Evolutionary conservation across 2,113 vertebrate genomes (phyloP).

Genomic region (Rhabdomys dilectus): DNA sequence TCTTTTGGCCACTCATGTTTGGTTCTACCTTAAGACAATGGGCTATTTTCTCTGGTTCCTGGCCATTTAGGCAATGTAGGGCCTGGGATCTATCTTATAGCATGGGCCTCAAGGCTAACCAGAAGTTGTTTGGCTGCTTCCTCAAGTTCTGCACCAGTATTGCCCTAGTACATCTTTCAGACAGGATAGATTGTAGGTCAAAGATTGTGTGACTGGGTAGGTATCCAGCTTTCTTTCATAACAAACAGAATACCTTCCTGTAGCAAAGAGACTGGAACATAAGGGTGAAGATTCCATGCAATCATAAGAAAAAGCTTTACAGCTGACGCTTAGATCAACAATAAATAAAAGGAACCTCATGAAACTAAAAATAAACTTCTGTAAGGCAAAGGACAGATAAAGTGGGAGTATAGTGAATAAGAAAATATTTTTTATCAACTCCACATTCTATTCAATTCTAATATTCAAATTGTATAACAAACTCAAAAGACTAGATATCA

Average conservation of each 20-base stretch:
- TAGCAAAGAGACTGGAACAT: background rate
- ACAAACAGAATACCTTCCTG: background rate
- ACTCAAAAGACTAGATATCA: background rate
- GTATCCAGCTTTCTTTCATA: background rate
- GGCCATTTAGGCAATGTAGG: background rate
- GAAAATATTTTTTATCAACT: background rate
- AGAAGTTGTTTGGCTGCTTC: background rate
- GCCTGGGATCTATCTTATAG: rapidly evolving
- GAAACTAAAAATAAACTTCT: background rate
- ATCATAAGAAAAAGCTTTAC: background rate
- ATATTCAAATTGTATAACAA: background rate
- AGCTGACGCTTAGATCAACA: background rate
- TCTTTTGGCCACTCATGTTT: background rate
- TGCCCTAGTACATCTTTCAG: background rate
- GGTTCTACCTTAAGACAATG: too few relatives aligned
- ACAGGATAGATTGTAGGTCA: background rate
- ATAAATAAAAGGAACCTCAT: background rate
- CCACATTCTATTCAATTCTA: background rate
- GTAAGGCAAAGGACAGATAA: background rate
- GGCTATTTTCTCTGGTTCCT: background rate
- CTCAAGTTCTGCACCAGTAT: background rate
- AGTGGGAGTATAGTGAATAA: background rate
- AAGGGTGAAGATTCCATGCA: background rate
- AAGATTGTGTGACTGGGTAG: background rate
- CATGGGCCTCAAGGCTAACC: background rate